These are phyloP conservation scores for Oxycera nigricornis DNA, from an alignment of 2,888 invertebrate genomes.

Conservation along the genomic window DNA sequence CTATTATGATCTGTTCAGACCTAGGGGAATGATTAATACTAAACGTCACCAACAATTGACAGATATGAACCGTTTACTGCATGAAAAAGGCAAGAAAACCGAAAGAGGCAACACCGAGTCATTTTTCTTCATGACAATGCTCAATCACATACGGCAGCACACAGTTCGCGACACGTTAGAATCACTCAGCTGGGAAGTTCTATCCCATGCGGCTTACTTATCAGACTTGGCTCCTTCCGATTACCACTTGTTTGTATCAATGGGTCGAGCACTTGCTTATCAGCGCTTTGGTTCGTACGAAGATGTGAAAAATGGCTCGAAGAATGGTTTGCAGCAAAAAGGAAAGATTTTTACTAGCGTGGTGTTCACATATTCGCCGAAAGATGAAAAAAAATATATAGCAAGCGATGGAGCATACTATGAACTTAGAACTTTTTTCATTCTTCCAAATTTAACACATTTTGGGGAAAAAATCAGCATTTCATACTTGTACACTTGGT, in stretches of 20 bases:
- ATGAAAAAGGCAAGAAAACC: background rate
- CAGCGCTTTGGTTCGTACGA: no score
- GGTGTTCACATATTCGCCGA: no score
- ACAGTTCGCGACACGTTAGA: constrained; percentile 26
- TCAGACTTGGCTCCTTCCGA: no score
- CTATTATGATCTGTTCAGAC: no score
- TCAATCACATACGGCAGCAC: background rate
- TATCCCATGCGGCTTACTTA: no score
- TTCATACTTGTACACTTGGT: background rate
- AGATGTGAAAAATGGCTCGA: no score
- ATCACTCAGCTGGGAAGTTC: constrained; percentile 6
- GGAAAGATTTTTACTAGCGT: no score
- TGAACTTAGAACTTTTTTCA: constrained; percentile 1
- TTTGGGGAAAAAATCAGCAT: background rate
- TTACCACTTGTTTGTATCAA: no score
- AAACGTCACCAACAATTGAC: no score
- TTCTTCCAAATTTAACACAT: background rate
- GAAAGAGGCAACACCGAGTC: background rate
- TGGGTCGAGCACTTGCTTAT: no score
- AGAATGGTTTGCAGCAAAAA: no score
- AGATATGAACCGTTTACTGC: background rate
- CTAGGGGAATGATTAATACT: no score
- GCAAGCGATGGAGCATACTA: constrained; percentile 16
- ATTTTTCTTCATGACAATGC: background rate
- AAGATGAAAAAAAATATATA: constrained; percentile 16